Percentiles rank a stretch among this genome's conserved stretches.
Conservation (phyloP, 2,888 invertebrate genomes). For the Cantharis nigra region DNA sequence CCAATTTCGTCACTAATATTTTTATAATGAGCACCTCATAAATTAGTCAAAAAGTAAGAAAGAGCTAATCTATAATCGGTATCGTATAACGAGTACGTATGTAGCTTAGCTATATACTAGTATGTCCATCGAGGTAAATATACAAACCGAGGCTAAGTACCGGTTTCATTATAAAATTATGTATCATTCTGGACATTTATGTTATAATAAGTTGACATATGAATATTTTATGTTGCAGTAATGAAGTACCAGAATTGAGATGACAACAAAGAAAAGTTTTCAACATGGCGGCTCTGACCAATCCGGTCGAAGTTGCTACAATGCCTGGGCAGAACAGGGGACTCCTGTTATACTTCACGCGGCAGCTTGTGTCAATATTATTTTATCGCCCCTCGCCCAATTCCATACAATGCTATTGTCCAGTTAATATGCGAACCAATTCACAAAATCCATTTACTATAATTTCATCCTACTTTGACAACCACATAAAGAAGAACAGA, state of each 20-base stretch:
- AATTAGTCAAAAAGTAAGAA: not conserved
- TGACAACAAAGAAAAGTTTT: constrained; percentile 27
- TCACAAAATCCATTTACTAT: constrained; percentile 32
- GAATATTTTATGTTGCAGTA: constrained; percentile 26
- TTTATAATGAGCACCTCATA: not conserved
- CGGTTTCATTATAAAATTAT: not conserved
- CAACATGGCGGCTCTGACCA: constrained; percentile 51
- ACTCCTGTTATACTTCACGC: constrained; percentile 50
- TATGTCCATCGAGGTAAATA: not conserved
- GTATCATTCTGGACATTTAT: not conserved
- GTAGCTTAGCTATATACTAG: not conserved
- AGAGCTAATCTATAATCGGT: not conserved
- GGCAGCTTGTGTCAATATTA: constrained; percentile 51
- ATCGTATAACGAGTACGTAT: not conserved
- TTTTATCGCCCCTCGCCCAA: constrained; percentile 45
- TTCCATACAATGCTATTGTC: constrained; percentile 43
- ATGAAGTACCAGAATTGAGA: constrained; percentile 16
- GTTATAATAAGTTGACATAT: constrained; percentile 13
- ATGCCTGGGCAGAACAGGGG: constrained; percentile 38
- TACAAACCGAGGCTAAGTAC: not conserved
- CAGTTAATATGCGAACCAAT: constrained; percentile 38
- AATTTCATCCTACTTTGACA: constrained; percentile 35
- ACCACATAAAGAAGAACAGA: constrained; percentile 29
- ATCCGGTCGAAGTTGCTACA: constrained; percentile 42
- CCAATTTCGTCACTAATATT: not conserved